These are phyloP conservation scores for Callinectes sapidus DNA, from an alignment of 2,888 invertebrate species.

Conservation along the genomic window DNA sequence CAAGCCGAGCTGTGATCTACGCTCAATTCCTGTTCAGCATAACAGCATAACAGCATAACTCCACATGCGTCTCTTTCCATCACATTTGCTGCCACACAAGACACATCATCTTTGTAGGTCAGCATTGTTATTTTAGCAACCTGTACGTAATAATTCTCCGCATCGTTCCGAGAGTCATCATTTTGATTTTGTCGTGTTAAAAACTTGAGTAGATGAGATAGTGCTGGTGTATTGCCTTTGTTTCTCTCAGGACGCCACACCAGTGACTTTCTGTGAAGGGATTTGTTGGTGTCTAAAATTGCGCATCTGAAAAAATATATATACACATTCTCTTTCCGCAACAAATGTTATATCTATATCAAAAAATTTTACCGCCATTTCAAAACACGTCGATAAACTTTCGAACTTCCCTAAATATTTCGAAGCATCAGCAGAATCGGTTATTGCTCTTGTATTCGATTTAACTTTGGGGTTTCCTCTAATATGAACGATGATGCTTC, in stretches of 20 bases:
- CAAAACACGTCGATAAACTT: not conserved
- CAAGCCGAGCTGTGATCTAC: not conserved
- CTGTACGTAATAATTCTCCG: not conserved
- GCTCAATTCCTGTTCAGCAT: not conserved
- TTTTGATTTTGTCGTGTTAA: not conserved
- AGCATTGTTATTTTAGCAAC: not conserved
- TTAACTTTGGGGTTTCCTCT: not conserved
- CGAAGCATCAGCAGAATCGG: not conserved
- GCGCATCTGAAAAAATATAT: too few species aligned
- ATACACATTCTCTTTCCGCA: too few species aligned
- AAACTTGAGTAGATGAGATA: not conserved
- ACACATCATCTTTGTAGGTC: not conserved
- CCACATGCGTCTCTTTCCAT: not conserved
- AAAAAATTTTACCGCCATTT: not conserved
- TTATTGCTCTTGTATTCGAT: not conserved
- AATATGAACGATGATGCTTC: not conserved
- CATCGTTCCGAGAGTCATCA: not conserved
- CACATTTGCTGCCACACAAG: not conserved
- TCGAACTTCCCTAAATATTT: not conserved
- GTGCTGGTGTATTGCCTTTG: not conserved
- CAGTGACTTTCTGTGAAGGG: not conserved
- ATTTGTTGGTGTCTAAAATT: not conserved
- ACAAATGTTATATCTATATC: not conserved
- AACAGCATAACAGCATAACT: conserved; percentile 2
- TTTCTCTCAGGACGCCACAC: not conserved